These are phyloP conservation scores for Rapana venosa DNA, from an alignment of 2,888 invertebrate genomes.

Conservation along the genomic window DNA sequence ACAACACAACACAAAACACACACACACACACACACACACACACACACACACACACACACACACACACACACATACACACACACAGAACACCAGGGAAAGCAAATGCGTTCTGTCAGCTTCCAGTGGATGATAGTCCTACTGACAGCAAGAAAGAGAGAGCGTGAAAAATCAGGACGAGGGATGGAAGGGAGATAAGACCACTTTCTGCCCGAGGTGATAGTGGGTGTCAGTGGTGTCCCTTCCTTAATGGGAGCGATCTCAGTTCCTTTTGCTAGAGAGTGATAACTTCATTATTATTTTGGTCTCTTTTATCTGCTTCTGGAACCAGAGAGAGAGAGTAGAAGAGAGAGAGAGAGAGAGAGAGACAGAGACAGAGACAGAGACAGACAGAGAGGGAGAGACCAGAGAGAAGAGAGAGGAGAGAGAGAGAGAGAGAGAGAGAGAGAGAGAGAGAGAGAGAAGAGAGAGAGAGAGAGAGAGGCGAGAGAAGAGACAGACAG, in stretches of 20 bases:
- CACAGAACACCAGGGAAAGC: slow-evolving; percentile 23
- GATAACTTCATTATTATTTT: too few species aligned
- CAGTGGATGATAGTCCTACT: neutral
- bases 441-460: neutral
- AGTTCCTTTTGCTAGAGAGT: too few species aligned
- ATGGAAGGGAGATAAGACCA: neutral
- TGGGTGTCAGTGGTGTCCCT: too few species aligned
- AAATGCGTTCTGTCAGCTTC: neutral
- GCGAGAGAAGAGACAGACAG: too few species aligned
- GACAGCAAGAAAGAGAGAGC: neutral
- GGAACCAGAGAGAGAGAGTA: neutral
- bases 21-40: slow-evolving; percentile 41
- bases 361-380: neutral
- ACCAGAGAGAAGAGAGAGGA: neutral
- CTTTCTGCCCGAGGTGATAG: too few species aligned
- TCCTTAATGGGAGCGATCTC: too few species aligned
- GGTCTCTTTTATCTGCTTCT: too few species aligned
- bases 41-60: slow-evolving; percentile 40
- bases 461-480: neutral
- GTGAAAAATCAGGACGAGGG: neutral
- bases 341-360: slow-evolving; percentile 8
- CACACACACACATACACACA: neutral
- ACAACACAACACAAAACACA: neutral
- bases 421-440: neutral
- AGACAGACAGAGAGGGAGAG: neutral